phyloP scores from a whole-genome alignment of 2,113 vertebrate genomes.

The Rallus limicola region DNA sequence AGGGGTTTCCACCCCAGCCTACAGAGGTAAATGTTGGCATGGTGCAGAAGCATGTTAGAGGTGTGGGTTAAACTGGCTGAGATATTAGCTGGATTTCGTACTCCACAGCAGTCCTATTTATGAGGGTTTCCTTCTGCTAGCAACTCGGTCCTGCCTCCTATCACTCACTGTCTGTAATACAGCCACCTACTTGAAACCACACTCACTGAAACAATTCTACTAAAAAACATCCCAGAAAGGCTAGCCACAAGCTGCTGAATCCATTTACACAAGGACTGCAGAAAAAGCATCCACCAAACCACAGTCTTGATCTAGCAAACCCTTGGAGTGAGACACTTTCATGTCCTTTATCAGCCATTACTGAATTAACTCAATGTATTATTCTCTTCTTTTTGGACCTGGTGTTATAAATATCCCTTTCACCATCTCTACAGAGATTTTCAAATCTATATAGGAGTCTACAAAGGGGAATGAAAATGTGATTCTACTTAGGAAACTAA shows the following conservation, averaged over 20 bases:
- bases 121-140: not conserved
- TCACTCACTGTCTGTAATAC: not conserved
- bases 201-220: not conserved
- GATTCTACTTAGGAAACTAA: not conserved
- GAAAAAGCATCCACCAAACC: not conserved
- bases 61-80: not conserved
- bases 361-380: not conserved
- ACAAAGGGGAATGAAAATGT: not conserved
- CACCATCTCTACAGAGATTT: not conserved
- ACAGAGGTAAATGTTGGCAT: fast-evolving
- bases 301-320: not conserved
- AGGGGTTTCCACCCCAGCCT: not conserved
- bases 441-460: not conserved
- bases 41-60: not conserved
- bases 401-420: not conserved
- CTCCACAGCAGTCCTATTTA: not conserved
- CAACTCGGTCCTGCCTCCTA: not conserved
- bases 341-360: not conserved
- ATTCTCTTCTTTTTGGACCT: not conserved
- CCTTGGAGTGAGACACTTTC: not conserved
- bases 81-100: not conserved
- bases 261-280: not conserved
- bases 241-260: not conserved
- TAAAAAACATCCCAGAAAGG: not conserved
- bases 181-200: not conserved